Evolutionary conservation across 2,113 vertebrate species (phyloP), one percentile per base, ranked within the genome.

Genomic region (Notechis scutatus): DNA sequence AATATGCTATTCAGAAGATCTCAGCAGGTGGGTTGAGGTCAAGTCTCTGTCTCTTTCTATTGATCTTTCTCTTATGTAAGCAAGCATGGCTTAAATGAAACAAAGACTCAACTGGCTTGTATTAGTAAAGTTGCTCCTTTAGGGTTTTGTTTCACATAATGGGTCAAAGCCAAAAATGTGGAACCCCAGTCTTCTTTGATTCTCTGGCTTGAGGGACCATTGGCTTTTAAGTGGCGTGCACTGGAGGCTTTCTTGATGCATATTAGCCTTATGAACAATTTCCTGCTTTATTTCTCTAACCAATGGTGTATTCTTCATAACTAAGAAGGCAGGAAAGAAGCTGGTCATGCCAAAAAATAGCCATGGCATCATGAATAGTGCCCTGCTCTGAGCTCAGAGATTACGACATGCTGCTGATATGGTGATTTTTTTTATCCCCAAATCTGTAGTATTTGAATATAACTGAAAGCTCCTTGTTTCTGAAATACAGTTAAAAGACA

Each of bases 21-120:
- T 93, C 91, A 93, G 94, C 88, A 89, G 89, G 94, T 86, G 24
- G 85, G 15, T 88, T 59, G 89, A 29, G 90, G 89, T 93, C 91
- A 92, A 89, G 54, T 47, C 88, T 34, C 47, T 3, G 91, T 94
- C 93, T 90, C 94, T 93, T 93, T 92, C 59, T 92, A 3, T 91
- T 54, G 26, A 88, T 86, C 21, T 85, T 29, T 29, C 92, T 59
- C 34, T 91, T 87, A 90, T 12, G 54, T 61, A 90, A 94, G 91
- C 93, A 92, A 89, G 57, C 26, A 39, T 4, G 3, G 0, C 29
- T 56, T 90, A 50, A 91, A 39, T 74, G 87, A 94, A 91, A 92
- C 0, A 3, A 93, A 91, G 56, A 59, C 47, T 90, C 87, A 57
- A 18, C 56, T 95, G 42, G 85, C 52, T 94, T 64, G 45, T 74